A percentile compares a stretch with the other conserved stretches of the same genome.
Evolutionary conservation across 1,140 invertebrate species (phyloP).

Genomic region (Samia ricini): DNA sequence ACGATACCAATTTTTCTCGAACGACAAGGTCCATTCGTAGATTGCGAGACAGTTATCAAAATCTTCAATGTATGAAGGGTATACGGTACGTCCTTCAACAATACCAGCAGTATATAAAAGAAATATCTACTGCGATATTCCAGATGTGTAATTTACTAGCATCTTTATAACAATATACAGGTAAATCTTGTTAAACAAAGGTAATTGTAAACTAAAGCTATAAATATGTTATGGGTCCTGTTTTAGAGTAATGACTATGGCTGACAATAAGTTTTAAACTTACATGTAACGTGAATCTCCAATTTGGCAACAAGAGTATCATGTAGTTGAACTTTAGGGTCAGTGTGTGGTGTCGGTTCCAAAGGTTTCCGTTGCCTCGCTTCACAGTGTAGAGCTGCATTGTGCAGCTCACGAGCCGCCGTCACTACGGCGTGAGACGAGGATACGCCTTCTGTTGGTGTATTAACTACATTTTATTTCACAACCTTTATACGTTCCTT

Average conservation of each 20-base stretch:
- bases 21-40: no score
- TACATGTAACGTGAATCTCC: constrained; percentile 66
- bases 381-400: constrained; percentile 58
- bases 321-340: constrained; percentile 11
- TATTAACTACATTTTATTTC: neutral
- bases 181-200: no score
- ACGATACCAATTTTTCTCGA: no score
- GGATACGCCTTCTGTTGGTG: constrained; percentile 45
- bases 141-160: no score
- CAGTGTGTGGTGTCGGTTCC: neutral
- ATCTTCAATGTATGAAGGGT: no score
- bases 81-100: no score
- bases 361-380: constrained; percentile 44
- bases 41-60: no score
- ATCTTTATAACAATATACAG: no score
- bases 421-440: constrained; percentile 58
- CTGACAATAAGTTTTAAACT: constrained; percentile 21
- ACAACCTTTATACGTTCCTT: neutral
- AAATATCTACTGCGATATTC: no score
- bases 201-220: no score
- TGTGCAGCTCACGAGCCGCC: constrained; percentile 63
- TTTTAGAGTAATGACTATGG: neutral
- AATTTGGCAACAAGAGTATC: constrained; percentile 49
- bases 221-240: no score
- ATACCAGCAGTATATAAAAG: no score